Base-by-base conservation (phyloP, 2,113 vertebrate genomes). In the Sylvia atricapilla region DNA sequence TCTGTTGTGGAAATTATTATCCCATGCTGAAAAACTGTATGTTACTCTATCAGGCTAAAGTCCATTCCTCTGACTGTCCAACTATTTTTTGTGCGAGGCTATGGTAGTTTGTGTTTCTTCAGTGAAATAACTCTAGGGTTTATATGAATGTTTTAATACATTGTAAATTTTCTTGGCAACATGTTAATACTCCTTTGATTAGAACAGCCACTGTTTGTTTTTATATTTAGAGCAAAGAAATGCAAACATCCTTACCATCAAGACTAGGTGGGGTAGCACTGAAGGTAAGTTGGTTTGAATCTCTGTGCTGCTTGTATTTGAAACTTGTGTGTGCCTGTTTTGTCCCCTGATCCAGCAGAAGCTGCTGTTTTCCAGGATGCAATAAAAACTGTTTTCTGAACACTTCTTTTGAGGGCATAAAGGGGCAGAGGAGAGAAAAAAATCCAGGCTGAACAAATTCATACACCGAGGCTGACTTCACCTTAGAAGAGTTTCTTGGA, bases 241-340 rank as follows among this genome's bases (percentile, higher is more conserved):
- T 66, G 56, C 89, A 95, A 91, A 91, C 90, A 85, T 83, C 63
- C 79, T 90, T 79, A 69, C 87, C 47, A 67, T 83, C 63, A 76
- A 93, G 21, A 50, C 62, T 89, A 77, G 82, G 50, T 10, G 43
- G 84, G 46, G 43, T 84, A 84, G 67, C 77, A 73, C 47, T 85
- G 68, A 94, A 95, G 75, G 46, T 66, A 87, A 43, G 39, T 92
- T 94, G 59, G n/a, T 96, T 85, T 94, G 62, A 64, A 52, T 90
- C 68, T 93, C 75, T 84, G 39, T 55, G 46, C 41, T 85, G 69
- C 67, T 49, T 93, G 28, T 81, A 68, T 66, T 84, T 41, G 76
- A 64, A 68, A 47, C 30, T 85, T 85, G 49, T 62, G 10, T 59
- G 27, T 94, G 43, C 37, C 58, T 85, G 8, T 70, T 90, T 63